Evolutionary conservation across 1,140 invertebrate species (phyloP).

Genomic region (Choristoneura fumiferana): DNA sequence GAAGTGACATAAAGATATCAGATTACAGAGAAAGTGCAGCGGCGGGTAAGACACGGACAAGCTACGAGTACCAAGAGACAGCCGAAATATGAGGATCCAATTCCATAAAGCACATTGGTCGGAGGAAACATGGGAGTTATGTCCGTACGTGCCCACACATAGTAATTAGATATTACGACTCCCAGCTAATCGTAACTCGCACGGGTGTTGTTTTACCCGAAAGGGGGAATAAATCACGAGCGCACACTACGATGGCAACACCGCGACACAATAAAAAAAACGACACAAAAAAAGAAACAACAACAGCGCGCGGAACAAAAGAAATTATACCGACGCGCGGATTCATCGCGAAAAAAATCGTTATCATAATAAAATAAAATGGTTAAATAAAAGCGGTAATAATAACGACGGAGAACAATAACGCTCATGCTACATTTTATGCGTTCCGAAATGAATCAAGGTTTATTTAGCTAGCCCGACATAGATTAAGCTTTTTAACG

Average conservation of each 20-base stretch:
- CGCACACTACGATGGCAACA: slow-evolving; percentile 52
- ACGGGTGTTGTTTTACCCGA: slow-evolving; percentile 74
- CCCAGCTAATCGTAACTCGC: slow-evolving; percentile 72
- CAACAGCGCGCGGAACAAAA: slow-evolving; percentile 70
- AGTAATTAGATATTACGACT: slow-evolving; percentile 76
- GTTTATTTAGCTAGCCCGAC: slow-evolving; percentile 61
- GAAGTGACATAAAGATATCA: slow-evolving; percentile 45
- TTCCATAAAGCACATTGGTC: slow-evolving; percentile 74
- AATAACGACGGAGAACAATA: slow-evolving; percentile 71
- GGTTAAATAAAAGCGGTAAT: slow-evolving; percentile 70
- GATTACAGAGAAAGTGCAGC: slow-evolving; percentile 46
- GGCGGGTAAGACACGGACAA: slow-evolving; percentile 44
- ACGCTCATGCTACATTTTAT: slow-evolving; percentile 41
- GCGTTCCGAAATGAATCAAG: slow-evolving; percentile 61
- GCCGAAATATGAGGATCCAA: slow-evolving; percentile 74
- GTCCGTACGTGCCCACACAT: slow-evolving; percentile 71
- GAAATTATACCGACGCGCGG: slow-evolving; percentile 67
- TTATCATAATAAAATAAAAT: slow-evolving; percentile 76
- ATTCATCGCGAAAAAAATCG: slow-evolving; percentile 69
- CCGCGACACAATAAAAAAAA: slow-evolving; percentile 64
- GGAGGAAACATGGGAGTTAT: slow-evolving; percentile 72
- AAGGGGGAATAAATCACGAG: slow-evolving; percentile 73
- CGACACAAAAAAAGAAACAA: slow-evolving; percentile 66
- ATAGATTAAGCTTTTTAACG: slow-evolving; percentile 67
- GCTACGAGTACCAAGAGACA: slow-evolving; percentile 63